Evolutionary conservation across 2,113 vertebrate species (phyloP).

Genomic region (Bos javanicus): DNA sequence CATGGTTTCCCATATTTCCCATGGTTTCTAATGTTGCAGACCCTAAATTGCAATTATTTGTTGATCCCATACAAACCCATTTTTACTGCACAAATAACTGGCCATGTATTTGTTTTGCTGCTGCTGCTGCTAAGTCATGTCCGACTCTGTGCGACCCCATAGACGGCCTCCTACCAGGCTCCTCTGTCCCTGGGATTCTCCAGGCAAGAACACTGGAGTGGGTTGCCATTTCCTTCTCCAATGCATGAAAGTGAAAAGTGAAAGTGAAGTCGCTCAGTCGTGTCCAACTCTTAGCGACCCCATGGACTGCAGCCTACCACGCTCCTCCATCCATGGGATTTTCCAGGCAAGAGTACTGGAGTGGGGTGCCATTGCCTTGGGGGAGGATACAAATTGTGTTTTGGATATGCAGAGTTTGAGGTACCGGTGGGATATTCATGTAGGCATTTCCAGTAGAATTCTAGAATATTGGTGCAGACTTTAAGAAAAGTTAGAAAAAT

Average conservation of each 20-base stretch:
- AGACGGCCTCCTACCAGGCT: no score
- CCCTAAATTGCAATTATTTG: neutral
- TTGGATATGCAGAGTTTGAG: neutral
- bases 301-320: no score
- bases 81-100: neutral
- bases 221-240: no score
- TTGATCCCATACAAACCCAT: neutral
- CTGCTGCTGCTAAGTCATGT: no score
- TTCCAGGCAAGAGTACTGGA: no score
- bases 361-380: neutral
- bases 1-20: neutral
- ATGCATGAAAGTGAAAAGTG: no score
- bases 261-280: no score
- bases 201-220: no score
- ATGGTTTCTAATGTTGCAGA: neutral
- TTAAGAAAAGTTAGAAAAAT: neutral
- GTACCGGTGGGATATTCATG: neutral
- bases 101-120: neutral
- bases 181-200: no score
- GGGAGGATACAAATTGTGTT: neutral
- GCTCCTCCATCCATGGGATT: no score
- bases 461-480: neutral
- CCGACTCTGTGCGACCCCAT: no score
- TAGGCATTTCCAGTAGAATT: neutral
- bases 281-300: no score